phyloP scores from a whole-genome alignment of 1,140 invertebrate genomes.

The Watersipora subatra region DNA sequence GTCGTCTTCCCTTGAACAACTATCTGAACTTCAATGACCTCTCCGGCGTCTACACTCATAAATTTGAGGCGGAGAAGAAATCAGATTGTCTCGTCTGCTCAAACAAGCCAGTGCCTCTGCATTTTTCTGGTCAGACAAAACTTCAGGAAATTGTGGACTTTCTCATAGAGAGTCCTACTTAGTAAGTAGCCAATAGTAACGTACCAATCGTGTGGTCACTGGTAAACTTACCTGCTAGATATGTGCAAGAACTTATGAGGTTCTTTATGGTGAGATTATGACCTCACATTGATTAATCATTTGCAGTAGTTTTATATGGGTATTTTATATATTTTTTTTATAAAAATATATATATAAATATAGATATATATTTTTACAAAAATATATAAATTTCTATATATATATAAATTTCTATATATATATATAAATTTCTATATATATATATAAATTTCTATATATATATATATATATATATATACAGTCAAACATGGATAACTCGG shows the following conservation, averaged over 20 bases:
- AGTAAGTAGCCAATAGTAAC: background rate
- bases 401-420: no score
- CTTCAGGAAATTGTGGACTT: background rate
- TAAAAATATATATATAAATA: no score
- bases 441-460: no score
- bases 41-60: conserved; percentile 90
- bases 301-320: no score
- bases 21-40: conserved; percentile 94
- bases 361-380: no score
- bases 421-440: no score
- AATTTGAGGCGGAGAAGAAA: conserved; percentile 75
- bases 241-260: background rate
- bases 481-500: no score
- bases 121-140: background rate
- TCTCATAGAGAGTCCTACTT: background rate
- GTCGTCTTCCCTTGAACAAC: conserved; percentile 76
- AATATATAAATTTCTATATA: no score
- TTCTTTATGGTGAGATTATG: no score
- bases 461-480: no score
- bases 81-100: background rate
- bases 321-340: no score
- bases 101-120: background rate
- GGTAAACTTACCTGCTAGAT: conserved; percentile 5
- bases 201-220: background rate
- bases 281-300: no score